phyloP scores from a whole-genome alignment of 2,888 invertebrate species.

The Hybos culiciformis region DNA sequence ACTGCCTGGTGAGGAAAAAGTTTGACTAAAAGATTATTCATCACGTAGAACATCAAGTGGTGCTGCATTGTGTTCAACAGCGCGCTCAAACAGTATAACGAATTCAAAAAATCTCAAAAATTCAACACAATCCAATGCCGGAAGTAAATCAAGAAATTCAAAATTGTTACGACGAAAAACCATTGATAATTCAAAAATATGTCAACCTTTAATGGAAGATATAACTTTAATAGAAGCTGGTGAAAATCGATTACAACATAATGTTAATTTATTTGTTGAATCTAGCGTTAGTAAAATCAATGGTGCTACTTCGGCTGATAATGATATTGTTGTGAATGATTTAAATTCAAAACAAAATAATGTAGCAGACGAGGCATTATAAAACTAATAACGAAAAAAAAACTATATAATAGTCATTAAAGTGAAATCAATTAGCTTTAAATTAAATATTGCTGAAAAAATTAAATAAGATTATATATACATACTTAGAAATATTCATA shows the following conservation, averaged over 20 bases:
- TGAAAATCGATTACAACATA: constrained; percentile 2
- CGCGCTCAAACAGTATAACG: constrained; percentile 11
- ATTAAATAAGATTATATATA: too few species aligned
- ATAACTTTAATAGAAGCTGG: constrained; percentile 2
- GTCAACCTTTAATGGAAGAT: constrained; percentile 9
- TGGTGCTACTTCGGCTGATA: too few species aligned
- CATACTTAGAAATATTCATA: too few species aligned
- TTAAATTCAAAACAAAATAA: too few species aligned
- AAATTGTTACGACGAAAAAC: constrained; percentile 25
- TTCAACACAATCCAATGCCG: constrained; percentile 14
- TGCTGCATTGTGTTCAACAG: constrained; percentile 16
- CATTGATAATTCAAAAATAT: constrained; percentile 25
- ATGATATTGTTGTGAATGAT: too few species aligned
- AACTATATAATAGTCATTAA: too few species aligned
- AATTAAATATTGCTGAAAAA: too few species aligned
- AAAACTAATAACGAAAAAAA: too few species aligned
- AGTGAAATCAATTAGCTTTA: too few species aligned
- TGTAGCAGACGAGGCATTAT: too few species aligned
- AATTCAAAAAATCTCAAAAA: constrained; percentile 15
- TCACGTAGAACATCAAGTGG: constrained; percentile 31
- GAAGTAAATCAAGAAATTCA: constrained; percentile 12
- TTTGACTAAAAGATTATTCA: constrained; percentile 53
- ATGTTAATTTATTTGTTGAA: constrained; percentile 3
- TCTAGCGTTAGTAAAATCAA: too few species aligned
- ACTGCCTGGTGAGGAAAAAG: constrained; percentile 63